These are phyloP conservation scores for Pagetopsis macropterus DNA, from an alignment of 2,797 vertebrate genomes.

Conservation along the genomic window DNA sequence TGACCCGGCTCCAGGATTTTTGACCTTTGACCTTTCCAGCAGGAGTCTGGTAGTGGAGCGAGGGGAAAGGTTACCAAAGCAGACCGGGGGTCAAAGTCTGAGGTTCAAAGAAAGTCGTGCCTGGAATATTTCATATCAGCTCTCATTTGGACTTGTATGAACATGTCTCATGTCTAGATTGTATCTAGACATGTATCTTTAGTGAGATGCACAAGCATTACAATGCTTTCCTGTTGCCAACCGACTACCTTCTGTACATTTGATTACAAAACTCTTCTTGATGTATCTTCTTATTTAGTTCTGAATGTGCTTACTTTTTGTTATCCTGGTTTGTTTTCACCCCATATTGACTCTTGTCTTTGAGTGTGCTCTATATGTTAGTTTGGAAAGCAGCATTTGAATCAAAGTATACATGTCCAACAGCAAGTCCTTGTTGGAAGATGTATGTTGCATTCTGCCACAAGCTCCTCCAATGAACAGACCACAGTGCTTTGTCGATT, in stretches of 20 bases:
- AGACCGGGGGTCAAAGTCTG: slow-evolving; percentile 8
- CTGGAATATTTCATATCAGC: not conserved
- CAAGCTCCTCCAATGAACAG: not conserved
- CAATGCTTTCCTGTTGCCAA: not conserved
- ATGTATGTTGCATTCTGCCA: not conserved
- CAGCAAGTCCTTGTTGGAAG: too few relatives aligned
- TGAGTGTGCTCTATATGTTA: not conserved
- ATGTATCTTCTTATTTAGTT: not conserved
- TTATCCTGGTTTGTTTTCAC: not conserved
- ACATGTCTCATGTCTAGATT: not conserved
- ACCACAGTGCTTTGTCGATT: not conserved
- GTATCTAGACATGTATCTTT: not conserved
- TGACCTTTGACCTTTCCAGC: slow-evolving; percentile 34
- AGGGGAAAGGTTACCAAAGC: slow-evolving; percentile 21
- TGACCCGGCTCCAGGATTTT: not conserved
- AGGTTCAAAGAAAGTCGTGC: not conserved
- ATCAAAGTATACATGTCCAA: not conserved
- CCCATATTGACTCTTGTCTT: not conserved
- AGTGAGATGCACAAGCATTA: not conserved
- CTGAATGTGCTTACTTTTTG: not conserved
- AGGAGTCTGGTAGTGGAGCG: not conserved
- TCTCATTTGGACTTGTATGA: not conserved
- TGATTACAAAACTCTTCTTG: too few relatives aligned
- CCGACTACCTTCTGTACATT: not conserved
- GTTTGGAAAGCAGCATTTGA: slow-evolving; percentile 24